A percentile compares a stretch with the other conserved stretches of the same genome.
Evolutionary conservation across 2,113 vertebrate genomes (phyloP).

Genomic region (Hypomesus transpacificus): DNA sequence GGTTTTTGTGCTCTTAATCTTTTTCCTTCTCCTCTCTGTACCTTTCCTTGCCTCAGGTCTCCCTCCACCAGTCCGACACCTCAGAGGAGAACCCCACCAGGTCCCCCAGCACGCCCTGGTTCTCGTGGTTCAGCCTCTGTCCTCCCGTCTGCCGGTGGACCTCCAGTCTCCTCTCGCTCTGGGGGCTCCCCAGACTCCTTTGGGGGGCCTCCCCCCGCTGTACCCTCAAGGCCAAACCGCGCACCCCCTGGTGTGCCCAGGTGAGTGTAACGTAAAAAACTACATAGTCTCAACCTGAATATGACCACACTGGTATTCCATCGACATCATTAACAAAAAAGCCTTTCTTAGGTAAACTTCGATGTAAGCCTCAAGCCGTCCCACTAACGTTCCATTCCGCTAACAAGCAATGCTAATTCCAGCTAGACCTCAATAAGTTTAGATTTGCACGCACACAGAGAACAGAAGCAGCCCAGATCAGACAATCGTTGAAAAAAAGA

Average conservation of each 20-base stretch:
- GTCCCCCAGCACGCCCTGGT: constrained; percentile 80
- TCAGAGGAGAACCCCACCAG: constrained; percentile 92
- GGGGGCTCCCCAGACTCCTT: constrained; percentile 95
- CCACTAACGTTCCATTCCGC: background rate
- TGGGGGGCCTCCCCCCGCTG: constrained; percentile 87
- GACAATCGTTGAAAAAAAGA: too few relatives aligned
- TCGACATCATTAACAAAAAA: too few relatives aligned
- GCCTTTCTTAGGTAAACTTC: too few relatives aligned
- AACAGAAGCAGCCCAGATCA: too few relatives aligned
- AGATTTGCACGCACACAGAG: too few relatives aligned
- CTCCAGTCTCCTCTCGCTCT: constrained; percentile 94
- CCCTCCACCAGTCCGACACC: constrained; percentile 95
- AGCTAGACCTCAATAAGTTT: too few relatives aligned
- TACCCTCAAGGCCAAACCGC: constrained; percentile 96
- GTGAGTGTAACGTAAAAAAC: constrained; percentile 71
- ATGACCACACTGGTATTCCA: background rate
- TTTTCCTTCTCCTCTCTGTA: constrained; percentile 2
- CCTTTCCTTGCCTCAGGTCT: constrained; percentile 75
- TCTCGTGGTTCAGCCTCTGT: constrained; percentile 92
- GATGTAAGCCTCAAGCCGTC: too few relatives aligned
- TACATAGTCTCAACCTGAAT: background rate
- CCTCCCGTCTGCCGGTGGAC: constrained; percentile 88
- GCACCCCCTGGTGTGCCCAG: constrained; percentile 95
- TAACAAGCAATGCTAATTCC: background rate
- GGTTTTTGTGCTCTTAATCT: background rate